Percentiles rank a stretch among this genome's conserved stretches.
Evolutionary conservation across 2,113 vertebrate species (phyloP).

Genomic region (Gasterosteus nipponicus): DNA sequence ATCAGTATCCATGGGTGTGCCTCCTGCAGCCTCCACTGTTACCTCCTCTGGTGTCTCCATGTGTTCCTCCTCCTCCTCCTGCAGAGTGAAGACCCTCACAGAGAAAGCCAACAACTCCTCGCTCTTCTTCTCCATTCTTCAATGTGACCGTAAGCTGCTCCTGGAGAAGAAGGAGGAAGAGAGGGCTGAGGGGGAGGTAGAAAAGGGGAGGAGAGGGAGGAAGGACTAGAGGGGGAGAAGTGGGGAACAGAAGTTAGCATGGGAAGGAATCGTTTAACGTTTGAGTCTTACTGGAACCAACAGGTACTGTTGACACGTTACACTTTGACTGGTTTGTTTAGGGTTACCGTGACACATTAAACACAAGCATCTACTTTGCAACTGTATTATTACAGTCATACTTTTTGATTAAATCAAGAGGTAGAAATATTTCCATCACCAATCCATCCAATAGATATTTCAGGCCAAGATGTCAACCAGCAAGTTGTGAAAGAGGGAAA

Average conservation of each 20-base stretch:
- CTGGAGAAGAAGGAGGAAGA: background rate
- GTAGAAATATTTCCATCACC: background rate
- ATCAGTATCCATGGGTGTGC: background rate
- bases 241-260: background rate
- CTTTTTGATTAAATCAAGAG: too few relatives aligned
- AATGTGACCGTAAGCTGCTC: background rate
- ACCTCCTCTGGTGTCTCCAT: conserved; percentile 26
- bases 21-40: background rate
- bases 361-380: background rate
- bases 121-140: conserved; percentile 55
- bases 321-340: background rate
- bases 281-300: background rate
- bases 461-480: too few relatives aligned
- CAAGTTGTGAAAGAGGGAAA: too few relatives aligned
- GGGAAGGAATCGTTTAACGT: background rate
- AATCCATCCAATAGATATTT: background rate
- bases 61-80: background rate
- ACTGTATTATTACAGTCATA: too few relatives aligned
- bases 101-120: conserved; percentile 32
- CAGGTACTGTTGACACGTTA: background rate
- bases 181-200: conserved; percentile 26
- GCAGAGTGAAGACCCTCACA: conserved; percentile 55
- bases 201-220: conserved; percentile 23
- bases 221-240: conserved; percentile 34
- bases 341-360: background rate